Evolutionary conservation across 2,113 vertebrate species (phyloP).

Genomic region (Prietella phreatophila): DNA sequence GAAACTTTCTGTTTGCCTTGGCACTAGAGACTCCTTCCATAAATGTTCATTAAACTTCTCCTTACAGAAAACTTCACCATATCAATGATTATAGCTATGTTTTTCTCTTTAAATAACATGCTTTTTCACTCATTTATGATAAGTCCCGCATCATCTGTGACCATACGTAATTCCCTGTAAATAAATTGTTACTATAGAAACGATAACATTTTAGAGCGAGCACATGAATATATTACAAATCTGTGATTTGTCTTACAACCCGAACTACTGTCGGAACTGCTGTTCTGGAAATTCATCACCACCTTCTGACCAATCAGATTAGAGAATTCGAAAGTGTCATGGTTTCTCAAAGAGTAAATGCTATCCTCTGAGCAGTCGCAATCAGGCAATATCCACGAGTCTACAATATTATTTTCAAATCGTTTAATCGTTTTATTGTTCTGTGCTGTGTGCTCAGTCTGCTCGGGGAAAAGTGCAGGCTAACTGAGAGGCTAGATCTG

Average conservation of each 20-base stretch:
- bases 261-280: neutral
- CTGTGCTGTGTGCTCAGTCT: constrained; percentile 5
- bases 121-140: neutral
- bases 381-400: neutral
- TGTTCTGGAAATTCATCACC: neutral
- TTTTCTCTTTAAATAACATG: neutral
- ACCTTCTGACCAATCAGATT: neutral
- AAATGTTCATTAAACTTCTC: neutral
- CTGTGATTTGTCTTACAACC: too few relatives aligned
- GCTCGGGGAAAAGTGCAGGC: constrained; percentile 10
- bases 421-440: neutral
- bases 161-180: neutral
- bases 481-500: constrained; percentile 8
- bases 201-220: neutral
- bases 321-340: neutral
- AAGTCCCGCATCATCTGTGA: too few relatives aligned
- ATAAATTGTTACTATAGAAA: neutral
- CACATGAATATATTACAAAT: too few relatives aligned
- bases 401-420: neutral
- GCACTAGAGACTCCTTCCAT: neutral
- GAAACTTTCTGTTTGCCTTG: neutral
- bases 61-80: neutral
- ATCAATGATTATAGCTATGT: neutral
- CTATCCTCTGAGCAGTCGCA: too few relatives aligned
- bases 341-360: neutral